Evolutionary conservation across 2,888 invertebrate genomes (phyloP).

Genomic region (Endotricha flammealis): DNA sequence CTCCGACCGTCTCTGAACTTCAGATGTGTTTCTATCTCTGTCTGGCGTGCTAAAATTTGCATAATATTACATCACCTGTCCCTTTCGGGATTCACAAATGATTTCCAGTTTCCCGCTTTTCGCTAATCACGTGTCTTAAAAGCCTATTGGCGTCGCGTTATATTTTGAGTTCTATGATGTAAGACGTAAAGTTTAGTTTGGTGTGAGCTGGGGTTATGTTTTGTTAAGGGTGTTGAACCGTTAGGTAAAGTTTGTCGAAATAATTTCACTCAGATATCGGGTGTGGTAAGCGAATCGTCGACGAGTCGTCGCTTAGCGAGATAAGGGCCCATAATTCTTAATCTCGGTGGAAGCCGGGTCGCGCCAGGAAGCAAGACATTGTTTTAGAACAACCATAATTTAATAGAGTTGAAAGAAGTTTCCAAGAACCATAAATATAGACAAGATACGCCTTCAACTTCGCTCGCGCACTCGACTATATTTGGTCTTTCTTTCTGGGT

Average conservation of each 20-base stretch:
- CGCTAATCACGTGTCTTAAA: slow-evolving; percentile 69
- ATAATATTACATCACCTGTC: slow-evolving; percentile 70
- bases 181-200: slow-evolving; percentile 33
- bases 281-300: slow-evolving; percentile 51
- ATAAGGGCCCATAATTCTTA: slow-evolving; percentile 71
- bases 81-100: slow-evolving; percentile 71
- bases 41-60: slow-evolving; percentile 52
- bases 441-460: neutral
- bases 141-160: slow-evolving; percentile 22
- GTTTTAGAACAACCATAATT: slow-evolving; percentile 53
- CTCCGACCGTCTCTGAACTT: slow-evolving; percentile 51
- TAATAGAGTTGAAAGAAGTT: slow-evolving; percentile 41
- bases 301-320: slow-evolving; percentile 60
- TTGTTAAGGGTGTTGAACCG: slow-evolving; percentile 45
- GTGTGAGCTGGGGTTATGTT: slow-evolving; percentile 16
- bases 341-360: slow-evolving; percentile 46
- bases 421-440: slow-evolving; percentile 17
- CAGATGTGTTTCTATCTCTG: slow-evolving; percentile 44
- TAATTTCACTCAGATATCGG: slow-evolving; percentile 68
- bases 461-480: no score
- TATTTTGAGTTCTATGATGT: slow-evolving; percentile 32
- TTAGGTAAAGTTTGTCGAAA: slow-evolving; percentile 68
- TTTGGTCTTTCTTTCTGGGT: no score
- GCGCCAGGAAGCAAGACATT: slow-evolving; percentile 35
- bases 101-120: slow-evolving; percentile 73